Evolutionary conservation across 2,888 invertebrate genomes (phyloP).

Genomic region (Morinoia aosen): DNA sequence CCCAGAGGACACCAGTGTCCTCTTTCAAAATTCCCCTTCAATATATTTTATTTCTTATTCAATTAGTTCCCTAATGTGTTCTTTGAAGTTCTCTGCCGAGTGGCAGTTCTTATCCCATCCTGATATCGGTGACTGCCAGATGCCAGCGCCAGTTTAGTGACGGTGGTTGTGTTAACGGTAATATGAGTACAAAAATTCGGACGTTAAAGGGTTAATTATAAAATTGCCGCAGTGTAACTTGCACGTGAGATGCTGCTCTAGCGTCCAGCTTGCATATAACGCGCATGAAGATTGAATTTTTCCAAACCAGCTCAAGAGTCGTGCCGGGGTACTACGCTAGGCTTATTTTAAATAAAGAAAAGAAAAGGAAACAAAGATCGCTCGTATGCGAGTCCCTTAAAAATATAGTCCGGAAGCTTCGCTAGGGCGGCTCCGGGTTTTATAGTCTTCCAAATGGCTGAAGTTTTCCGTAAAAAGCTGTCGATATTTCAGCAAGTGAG

Average conservation of each 20-base stretch:
- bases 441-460: slow-evolving; percentile 53
- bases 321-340: background rate
- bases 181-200: no score
- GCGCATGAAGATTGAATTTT: background rate
- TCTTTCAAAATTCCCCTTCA: no score
- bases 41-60: no score
- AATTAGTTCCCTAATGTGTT: no score
- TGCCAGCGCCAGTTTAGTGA: no score
- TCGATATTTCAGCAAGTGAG: slow-evolving; percentile 50
- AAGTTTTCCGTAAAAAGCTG: slow-evolving; percentile 45
- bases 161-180: no score
- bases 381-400: background rate
- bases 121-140: no score
- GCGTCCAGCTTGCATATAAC: background rate
- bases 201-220: no score
- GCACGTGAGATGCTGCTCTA: background rate
- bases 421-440: slow-evolving; percentile 52
- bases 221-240: background rate
- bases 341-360: background rate
- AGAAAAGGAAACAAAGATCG: slow-evolving; percentile 6
- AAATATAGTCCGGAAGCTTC: slow-evolving; percentile 47
- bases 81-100: no score
- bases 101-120: no score
- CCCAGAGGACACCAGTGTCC: no score
- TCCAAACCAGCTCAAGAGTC: background rate